Evolutionary conservation across 2,797 vertebrate genomes (phyloP), one percentile per base, ranked within the genome.

Genomic region (Crenichthys baileyi): DNA sequence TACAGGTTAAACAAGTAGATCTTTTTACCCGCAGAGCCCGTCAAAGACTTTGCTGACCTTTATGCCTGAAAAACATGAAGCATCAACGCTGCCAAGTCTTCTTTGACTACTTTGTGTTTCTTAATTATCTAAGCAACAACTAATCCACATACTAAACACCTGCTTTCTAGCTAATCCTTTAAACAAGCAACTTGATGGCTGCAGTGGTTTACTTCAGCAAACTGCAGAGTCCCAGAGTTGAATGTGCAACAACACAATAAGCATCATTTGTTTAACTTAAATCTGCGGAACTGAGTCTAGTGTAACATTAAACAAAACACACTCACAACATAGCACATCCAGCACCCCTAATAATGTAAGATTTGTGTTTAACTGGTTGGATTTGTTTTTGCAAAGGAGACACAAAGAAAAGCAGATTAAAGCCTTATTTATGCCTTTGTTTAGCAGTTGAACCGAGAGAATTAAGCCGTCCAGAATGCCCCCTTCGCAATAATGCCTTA

Each of bases 231-330:
- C 80, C 26, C 22, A 50, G 50, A 68, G 65, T 53, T 5, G 39
- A 75, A 26, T 20, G 29, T 73, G 56, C 70, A 68, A 55, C 71
- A 70, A 13, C 5, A 3, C 39, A 39, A 18, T 11, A 65, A 65
- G 61, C 7, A 20, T 65, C 36, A 24, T 20, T 16, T 0, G n/a
- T n/a, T 58, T 3, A 46, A 12, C 26, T 46, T 7, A 0, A 29
- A 18, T 12, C 74, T 83, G 95, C 96, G 68, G 96, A 95, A 94
- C 96, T 96, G 76, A 96, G 96, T 78, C 94, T 89, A 96, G 90
- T 84, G 96, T 96, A 79, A 67, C 96, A 89, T 96, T 12, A 26
- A 58, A 26, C 7, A 46, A 60, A 70, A 90, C 97, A 97, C 97
- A 97, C 95, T n/a, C 96, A 95, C 15, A 96, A 95, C 81, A 26